Evolutionary conservation across 2,797 vertebrate genomes (phyloP).

Genomic region (Aulostomus chinensis): DNA sequence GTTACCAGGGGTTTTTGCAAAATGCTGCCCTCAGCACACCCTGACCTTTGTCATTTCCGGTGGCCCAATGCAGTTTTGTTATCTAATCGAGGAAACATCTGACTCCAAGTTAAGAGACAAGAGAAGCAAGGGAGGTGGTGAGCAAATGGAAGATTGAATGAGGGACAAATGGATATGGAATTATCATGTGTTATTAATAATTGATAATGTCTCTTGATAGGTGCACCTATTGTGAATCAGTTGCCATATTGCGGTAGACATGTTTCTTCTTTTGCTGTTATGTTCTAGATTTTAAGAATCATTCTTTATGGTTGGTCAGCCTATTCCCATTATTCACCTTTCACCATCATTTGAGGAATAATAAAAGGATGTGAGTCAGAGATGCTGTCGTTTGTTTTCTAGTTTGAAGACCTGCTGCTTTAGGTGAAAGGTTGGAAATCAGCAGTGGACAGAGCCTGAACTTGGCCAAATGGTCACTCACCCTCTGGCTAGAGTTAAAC

Average conservation of each 20-base stretch:
- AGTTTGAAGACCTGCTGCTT: constrained; percentile 37
- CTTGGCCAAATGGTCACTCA: constrained; percentile 68
- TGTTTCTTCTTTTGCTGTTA: background rate
- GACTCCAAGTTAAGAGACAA: constrained; percentile 41
- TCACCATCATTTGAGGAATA: constrained; percentile 6
- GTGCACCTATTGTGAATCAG: background rate
- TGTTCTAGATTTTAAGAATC: background rate
- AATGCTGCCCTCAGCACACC: constrained; percentile 70
- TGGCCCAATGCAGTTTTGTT: constrained; percentile 60
- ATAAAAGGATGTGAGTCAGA: background rate
- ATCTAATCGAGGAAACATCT: constrained; percentile 74
- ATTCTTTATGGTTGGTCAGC: background rate
- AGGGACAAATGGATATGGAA: constrained; percentile 1
- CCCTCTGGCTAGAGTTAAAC: constrained; percentile 60
- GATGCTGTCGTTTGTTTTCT: constrained; percentile 8
- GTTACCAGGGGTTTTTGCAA: constrained; percentile 70
- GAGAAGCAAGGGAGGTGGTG: constrained; percentile 1
- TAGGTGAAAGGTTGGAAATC: constrained; percentile 52
- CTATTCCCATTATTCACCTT: background rate
- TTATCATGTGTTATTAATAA: constrained; percentile 1
- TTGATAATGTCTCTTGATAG: background rate
- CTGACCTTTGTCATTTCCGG: constrained; percentile 79
- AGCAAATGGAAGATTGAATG: constrained; percentile 1
- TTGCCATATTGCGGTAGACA: background rate
- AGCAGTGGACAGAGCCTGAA: constrained; percentile 37